Base-by-base conservation (phyloP, 2,888 invertebrate genomes). In the Xestia rhomboidea region DNA sequence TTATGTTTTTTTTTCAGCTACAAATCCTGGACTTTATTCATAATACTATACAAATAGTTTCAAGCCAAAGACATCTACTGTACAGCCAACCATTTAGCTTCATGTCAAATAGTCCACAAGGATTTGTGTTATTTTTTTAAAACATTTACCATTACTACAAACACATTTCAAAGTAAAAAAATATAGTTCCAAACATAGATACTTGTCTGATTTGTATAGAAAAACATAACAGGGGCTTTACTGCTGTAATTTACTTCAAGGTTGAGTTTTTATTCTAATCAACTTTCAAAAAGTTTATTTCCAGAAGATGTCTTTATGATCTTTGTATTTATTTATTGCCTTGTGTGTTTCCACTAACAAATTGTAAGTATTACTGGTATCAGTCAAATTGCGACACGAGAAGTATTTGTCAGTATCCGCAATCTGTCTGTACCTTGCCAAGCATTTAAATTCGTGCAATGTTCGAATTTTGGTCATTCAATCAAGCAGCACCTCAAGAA, bases 61-160 rank as follows among this genome's bases (percentile, higher is more conserved):
- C 93, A 95, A 96, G 95, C 95, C 90, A 93, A 93, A 94, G 93
- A 95, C 93, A 94, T 92, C 95, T 95, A 96, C 95, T 94, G 92
- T 95, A 95, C 95, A 95, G 95, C 94, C 94, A 95, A 93, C 94
- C 92, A 93, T 89, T 92, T 93, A 95, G 93, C 92, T 92, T 90
- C 88, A 87, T 87, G 74, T 90, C 89, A 91, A 87, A 88, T 86
- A 34, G 69, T 79, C 84, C 76, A 7, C 15, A 0, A 41, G 70
- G 86, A 82, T 85, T 82, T 84, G 84, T 83, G 81, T n/a, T 49
- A 2, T 27, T 46, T 51, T 38, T 64, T 60, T 7, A 15, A 27
- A 76, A 63, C 10, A 46, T 21, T 30, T 60, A 69, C 15, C 11
- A 0, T 15, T 27, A 62, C 27, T 18, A n/a, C 11, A 41, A 77